A percentile compares a stretch with the other conserved stretches of the same genome.
Conservation (phyloP, 2,888 invertebrate genomes). For the Invenusta paracnida region DNA sequence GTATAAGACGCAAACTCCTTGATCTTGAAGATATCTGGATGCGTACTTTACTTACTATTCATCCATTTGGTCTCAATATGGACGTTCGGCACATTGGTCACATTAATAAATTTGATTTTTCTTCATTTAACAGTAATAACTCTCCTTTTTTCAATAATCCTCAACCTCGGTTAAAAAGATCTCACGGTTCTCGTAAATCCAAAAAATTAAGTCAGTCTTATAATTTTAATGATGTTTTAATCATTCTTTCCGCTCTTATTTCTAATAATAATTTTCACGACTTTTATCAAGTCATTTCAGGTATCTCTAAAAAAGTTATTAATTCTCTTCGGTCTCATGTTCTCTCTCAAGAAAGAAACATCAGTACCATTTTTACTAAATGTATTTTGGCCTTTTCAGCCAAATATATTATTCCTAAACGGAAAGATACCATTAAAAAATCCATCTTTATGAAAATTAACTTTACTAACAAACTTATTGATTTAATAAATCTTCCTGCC, state of each 20-base stretch:
- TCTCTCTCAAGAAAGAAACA: not conserved
- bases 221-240: not conserved
- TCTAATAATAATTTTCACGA: not conserved
- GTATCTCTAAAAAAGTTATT: not conserved
- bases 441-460: not conserved
- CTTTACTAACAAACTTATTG: not conserved
- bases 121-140: not conserved
- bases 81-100: not conserved
- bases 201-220: not conserved
- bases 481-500: too few species aligned
- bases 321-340: not conserved
- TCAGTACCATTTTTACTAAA: not conserved
- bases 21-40: not conserved
- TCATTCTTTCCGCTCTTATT: not conserved
- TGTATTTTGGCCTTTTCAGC: not conserved
- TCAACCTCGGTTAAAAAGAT: not conserved
- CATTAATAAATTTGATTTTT: not conserved
- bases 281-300: not conserved
- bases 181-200: not conserved
- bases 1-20: not conserved
- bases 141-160: not conserved
- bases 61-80: not conserved
- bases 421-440: not conserved
- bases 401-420: not conserved
- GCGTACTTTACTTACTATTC: not conserved